A percentile compares a stretch with the other conserved stretches of the same genome.
Evolutionary conservation across 2,113 vertebrate species (phyloP).

Genomic region (Lanius collurio): DNA sequence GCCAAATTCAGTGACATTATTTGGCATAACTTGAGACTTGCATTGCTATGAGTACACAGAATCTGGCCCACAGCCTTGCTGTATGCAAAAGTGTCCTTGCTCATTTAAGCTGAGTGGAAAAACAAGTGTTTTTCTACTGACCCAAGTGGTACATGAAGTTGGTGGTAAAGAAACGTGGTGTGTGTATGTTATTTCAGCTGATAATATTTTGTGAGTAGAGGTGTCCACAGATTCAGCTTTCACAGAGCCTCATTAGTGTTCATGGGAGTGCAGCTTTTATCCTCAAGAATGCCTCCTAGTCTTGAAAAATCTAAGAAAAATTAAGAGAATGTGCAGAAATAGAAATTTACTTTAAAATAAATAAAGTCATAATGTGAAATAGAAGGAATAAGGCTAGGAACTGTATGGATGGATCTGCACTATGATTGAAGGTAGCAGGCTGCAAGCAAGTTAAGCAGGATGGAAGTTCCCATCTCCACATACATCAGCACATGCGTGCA

Average conservation of each 20-base stretch:
- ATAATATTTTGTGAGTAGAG: not conserved
- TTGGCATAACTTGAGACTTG: not conserved
- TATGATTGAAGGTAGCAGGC: not conserved
- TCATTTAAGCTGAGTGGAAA: not conserved
- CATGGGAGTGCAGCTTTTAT: not conserved
- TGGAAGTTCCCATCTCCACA: not conserved
- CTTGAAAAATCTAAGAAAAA: not conserved
- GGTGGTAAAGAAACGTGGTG: not conserved
- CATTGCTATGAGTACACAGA: not conserved
- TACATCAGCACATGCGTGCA: not conserved
- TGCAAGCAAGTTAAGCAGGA: not conserved
- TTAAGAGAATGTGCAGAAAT: not conserved
- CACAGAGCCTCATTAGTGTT: not conserved
- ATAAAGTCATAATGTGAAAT: not conserved
- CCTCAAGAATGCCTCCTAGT: not conserved
- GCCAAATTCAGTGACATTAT: constrained; percentile 1
- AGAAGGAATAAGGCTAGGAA: not conserved
- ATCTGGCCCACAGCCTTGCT: not conserved
- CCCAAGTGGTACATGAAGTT: not conserved
- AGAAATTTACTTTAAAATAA: not conserved
- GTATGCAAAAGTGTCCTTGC: not conserved
- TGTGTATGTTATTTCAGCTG: not conserved
- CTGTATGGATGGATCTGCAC: not conserved
- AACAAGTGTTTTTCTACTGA: not conserved
- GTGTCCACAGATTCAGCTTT: not conserved